Base-by-base conservation (phyloP, 2,888 invertebrate genomes). In the Xestobium rufovillosum region DNA sequence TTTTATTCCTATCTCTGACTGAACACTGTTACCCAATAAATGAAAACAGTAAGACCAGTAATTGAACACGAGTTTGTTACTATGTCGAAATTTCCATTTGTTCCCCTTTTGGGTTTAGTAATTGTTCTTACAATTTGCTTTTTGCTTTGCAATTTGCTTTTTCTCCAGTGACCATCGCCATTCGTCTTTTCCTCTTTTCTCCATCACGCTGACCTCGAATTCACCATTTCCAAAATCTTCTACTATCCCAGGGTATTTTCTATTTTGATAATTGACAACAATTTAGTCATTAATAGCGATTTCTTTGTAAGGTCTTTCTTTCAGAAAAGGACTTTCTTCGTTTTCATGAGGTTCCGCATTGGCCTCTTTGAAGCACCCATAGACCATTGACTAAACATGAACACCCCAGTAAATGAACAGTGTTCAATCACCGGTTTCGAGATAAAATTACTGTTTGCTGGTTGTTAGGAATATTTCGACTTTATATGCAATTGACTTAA, bases 221-320 rank as follows among this genome's bases (percentile, higher is more conserved):
- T 27, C 27, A 27, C 27, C 27, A 27, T 27, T 27, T 27, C 9
- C 27, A 27, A 27, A 9, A 27, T 10, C 6, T 27, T 27, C 11
- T 27, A 27, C 27, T 10, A 6, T 27, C 6, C 27, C 27, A 27
- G 27, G 27, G 8, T 27, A 27, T 10, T 27, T 27, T 27, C 27
- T 27, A 6, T 27, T 27, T 27, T 27, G 27, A 27, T 11, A 27
- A 27, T 27, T 27, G 27, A 27, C 27, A 23, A 23, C 23, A 23
- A 23, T n/a, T 6, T 23, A 23, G 23, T n/a, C 23, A 27, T 27
- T 27, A 9, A 27, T 27, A 27, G 8, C 27, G 27, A 27, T 27
- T 27, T 27, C 27, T 10, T 6, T 27, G 10, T 27, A 27, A 27
- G 27, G 27, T 10, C 10, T 11, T 23, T 23, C 23, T 23, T 23